Base-by-base conservation (phyloP, 1,140 invertebrate genomes). In the Steinernema feltiae region DNA sequence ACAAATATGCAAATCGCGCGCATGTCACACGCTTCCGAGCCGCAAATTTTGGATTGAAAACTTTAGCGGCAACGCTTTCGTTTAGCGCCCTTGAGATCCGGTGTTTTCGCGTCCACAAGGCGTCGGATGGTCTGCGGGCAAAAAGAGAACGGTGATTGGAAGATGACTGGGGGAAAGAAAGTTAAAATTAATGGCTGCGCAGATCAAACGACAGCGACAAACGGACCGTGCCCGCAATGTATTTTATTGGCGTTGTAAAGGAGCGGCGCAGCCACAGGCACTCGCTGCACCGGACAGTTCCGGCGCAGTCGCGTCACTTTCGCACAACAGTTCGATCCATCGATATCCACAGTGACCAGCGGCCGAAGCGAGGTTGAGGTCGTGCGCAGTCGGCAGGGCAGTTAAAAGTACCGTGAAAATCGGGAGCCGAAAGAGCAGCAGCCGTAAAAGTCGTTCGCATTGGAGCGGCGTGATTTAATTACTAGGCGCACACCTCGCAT, bases 211-310 rank as follows among this genome's bases (percentile, higher is more conserved):
- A 27, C 53, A 63, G 53, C 53, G 53, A 63, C 53, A 63, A 63
- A 63, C 53, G 53, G 53, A 63, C 53, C 53, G 53, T 63, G 53
- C 53, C 53, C 24, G 53, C 53, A 63, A 63, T 63, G 53, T 63
- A 63, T 63, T 63, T 63, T 63, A 63, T 63, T 63, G 53, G 24
- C 53, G 53, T 63, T 63, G 53, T 63, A 63, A 63, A 63, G n/a
- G 53, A 41, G 35, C 35, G 7, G 53, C 53, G 12, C 53, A 21
- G 53, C 53, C 53, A 63, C 12, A 63, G 53, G 53, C 53, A 63
- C 53, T 17, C 53, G 53, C 53, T 63, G 53, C 53, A 18, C 35
- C 53, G 53, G 53, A 63, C 53, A 63, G 53, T 63, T 63, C 53
- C 53, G 53, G 53, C 53, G 53, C 53, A 41, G n/a, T 41, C 35